These are phyloP conservation scores for Heterohyrax brucei DNA, from an alignment of 2,797 vertebrate species.

Conservation along the genomic window DNA sequence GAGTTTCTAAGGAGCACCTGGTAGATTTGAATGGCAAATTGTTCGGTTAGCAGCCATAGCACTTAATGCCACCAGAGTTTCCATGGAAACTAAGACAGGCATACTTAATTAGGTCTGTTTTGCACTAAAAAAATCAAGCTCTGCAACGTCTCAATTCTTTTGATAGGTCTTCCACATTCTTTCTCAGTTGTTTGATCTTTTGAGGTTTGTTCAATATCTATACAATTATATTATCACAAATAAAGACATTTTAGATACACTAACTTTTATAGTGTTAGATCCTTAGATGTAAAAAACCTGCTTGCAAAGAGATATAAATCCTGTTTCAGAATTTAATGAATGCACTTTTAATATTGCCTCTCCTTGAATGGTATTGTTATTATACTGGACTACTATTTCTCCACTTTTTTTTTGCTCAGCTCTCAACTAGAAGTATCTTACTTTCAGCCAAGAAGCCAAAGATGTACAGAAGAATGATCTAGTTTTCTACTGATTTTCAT, in stretches of 20 bases:
- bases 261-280: too few species aligned
- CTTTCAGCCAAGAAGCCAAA: not conserved
- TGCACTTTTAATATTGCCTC: not conserved
- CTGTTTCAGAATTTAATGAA: not conserved
- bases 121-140: not conserved
- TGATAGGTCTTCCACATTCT: not conserved
- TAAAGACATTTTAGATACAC: not conserved
- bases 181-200: not conserved
- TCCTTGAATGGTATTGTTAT: not conserved
- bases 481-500: not conserved
- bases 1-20: too few species aligned
- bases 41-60: too few species aligned
- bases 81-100: not conserved
- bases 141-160: not conserved
- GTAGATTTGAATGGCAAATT: too few species aligned
- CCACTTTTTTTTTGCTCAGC: not conserved
- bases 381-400: not conserved
- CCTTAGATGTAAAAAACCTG: not conserved
- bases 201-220: not conserved
- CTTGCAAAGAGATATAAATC: not conserved
- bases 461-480: not conserved
- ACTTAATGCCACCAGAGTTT: too few species aligned
- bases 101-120: not conserved
- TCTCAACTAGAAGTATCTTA: not conserved
- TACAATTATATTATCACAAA: not conserved